These are phyloP conservation scores for Malthinus seriepunctatus DNA, from an alignment of 2,888 invertebrate genomes.

Conservation along the genomic window DNA sequence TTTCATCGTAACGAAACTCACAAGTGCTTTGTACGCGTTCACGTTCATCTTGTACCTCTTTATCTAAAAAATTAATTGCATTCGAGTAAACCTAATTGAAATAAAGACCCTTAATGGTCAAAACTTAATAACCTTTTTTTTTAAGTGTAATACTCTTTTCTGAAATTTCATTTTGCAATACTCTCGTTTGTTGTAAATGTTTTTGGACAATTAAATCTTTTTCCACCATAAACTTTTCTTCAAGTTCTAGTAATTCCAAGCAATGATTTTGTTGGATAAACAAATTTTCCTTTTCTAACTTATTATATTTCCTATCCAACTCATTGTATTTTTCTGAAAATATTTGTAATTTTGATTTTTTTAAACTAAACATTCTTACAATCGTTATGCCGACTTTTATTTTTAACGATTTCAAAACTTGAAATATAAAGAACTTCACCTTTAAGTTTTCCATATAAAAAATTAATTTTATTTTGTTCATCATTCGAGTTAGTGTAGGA, in stretches of 20 bases:
- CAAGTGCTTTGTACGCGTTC: slow-evolving; percentile 24
- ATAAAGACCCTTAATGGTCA: not conserved
- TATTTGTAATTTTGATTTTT: too few relatives aligned
- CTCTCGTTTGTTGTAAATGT: slow-evolving; percentile 13
- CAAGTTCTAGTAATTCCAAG: slow-evolving; percentile 15
- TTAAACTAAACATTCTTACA: not conserved
- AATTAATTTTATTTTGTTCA: too few relatives aligned
- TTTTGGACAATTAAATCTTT: slow-evolving; percentile 6
- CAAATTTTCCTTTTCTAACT: slow-evolving; percentile 19
- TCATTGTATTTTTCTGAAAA: slow-evolving; percentile 11
- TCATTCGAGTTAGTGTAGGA: too few relatives aligned
- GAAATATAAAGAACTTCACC: not conserved
- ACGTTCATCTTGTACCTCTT: slow-evolving; percentile 23
- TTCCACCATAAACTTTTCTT: slow-evolving; percentile 24
- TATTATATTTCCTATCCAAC: slow-evolving; percentile 9
- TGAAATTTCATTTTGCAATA: slow-evolving; percentile 9
- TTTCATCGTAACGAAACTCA: slow-evolving; percentile 29
- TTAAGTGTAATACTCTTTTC: slow-evolving; percentile 5
- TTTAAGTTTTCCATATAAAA: too few relatives aligned
- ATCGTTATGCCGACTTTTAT: not conserved
- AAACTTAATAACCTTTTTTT: slow-evolving; percentile 4
- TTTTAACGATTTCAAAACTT: not conserved
- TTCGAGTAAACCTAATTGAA: not conserved
- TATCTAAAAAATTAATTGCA: slow-evolving; percentile 21
- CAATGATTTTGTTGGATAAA: slow-evolving; percentile 1